Conservation (phyloP, 2,888 invertebrate genomes). For the Dolichopus griseipennis region DNA sequence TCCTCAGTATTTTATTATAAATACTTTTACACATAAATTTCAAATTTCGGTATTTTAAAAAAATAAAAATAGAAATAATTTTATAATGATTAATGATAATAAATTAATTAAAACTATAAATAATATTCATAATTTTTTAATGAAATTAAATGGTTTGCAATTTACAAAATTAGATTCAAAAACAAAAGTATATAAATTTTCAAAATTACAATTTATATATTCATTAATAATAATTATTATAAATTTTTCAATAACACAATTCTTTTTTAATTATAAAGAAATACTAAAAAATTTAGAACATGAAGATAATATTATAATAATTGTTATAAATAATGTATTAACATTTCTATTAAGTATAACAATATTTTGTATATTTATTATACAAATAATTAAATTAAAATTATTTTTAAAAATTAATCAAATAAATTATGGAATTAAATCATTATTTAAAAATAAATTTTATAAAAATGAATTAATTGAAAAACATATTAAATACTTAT, state of each 20-base stretch:
- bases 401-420: background rate
- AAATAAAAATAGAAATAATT: no score
- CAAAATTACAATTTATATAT: background rate
- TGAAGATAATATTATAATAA: background rate
- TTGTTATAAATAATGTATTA: background rate
- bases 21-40: no score
- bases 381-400: background rate
- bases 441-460: background rate
- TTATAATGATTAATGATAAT: no score
- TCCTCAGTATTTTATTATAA: no score
- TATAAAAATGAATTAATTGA: background rate
- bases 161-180: background rate
- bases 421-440: background rate
- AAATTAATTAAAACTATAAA: no score
- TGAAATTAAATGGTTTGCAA: background rate
- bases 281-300: background rate
- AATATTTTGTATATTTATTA: background rate
- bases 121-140: no score
- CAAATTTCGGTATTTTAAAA: no score
- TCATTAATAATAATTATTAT: background rate
- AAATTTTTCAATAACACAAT: background rate
- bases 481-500: background rate
- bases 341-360: background rate
- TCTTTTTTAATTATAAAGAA: background rate
- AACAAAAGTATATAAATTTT: background rate